Evolutionary conservation across 2,888 invertebrate species (phyloP).

Genomic region (Chrysolina americana): DNA sequence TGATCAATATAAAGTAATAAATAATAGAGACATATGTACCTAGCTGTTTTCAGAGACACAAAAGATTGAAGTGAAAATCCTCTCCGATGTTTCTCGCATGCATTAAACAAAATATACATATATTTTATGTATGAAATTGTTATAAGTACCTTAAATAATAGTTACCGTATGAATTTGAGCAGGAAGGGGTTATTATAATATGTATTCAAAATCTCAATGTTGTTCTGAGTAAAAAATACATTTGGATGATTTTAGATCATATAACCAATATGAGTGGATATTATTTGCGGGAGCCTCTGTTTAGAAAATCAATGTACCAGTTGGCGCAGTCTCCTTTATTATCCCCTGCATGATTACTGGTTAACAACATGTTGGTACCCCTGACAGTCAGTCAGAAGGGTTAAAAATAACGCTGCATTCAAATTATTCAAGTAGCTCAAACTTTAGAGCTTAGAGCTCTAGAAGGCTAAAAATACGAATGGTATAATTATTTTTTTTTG

Average conservation of each 20-base stretch:
- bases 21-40: too few species aligned
- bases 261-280: not conserved
- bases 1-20: too few species aligned
- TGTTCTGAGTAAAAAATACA: not conserved
- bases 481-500: too few species aligned
- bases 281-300: not conserved
- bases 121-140: too few species aligned
- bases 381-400: not conserved
- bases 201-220: not conserved
- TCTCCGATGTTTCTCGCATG: too few species aligned
- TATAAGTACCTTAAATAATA: not conserved
- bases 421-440: too few species aligned
- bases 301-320: conserved; percentile 45
- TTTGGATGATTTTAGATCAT: not conserved
- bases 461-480: too few species aligned
- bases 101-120: too few species aligned
- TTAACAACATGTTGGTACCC: not conserved
- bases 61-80: too few species aligned
- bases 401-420: not conserved
- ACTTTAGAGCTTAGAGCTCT: too few species aligned
- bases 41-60: too few species aligned
- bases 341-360: not conserved
- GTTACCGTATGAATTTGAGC: not conserved
- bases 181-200: not conserved
- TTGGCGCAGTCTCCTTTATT: conserved; percentile 44